Percentiles rank a stretch among this genome's conserved stretches.
Evolutionary conservation across 2,113 vertebrate species (phyloP).

Genomic region (Myiopsitta monachus): DNA sequence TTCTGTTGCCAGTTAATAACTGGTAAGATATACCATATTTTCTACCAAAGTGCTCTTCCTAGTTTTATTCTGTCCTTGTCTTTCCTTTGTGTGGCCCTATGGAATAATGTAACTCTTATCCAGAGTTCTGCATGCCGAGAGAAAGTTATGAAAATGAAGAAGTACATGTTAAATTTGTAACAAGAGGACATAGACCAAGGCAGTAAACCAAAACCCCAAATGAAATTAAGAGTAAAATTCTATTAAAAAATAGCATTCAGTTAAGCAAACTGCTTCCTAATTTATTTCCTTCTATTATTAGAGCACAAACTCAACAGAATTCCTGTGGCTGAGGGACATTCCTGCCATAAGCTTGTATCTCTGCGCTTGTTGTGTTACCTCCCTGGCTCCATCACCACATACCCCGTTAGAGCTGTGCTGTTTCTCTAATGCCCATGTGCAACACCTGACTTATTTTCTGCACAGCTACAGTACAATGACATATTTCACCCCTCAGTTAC

Average conservation of each 20-base stretch:
- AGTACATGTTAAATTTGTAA: neutral
- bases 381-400: neutral
- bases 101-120: neutral
- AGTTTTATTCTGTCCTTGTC: neutral
- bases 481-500: neutral
- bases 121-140: neutral
- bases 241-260: neutral
- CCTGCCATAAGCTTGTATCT: neutral
- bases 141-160: neutral
- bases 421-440: neutral
- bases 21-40: neutral
- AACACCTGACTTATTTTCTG: neutral
- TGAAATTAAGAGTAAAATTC: neutral
- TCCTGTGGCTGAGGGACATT: neutral
- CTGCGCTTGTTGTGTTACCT: fast-evolving
- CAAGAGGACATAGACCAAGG: neutral
- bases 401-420: neutral
- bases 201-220: neutral
- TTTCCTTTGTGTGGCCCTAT: neutral
- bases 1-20: neutral
- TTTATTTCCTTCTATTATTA: neutral
- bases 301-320: neutral
- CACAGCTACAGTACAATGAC: neutral
- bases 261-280: neutral
- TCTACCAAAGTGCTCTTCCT: neutral